A percentile compares a stretch with the other conserved stretches of the same genome.
phyloP scores from a whole-genome alignment of 2,797 vertebrate genomes.

The Scolopax rusticola region DNA sequence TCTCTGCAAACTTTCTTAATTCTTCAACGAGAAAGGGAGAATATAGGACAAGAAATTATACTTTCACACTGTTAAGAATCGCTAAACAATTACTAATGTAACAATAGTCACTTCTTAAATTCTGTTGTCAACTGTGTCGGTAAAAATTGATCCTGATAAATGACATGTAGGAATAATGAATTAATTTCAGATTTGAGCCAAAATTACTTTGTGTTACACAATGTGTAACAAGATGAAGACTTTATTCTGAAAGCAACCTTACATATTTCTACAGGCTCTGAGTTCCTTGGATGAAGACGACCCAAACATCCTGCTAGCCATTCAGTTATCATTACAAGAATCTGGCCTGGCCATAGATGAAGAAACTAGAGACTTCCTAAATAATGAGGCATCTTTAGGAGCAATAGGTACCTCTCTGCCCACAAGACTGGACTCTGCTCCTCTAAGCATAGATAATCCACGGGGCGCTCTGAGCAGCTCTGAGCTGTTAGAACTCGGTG shows the following conservation, averaged over 20 bases:
- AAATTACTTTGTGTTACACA: background rate
- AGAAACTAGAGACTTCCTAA: conserved; percentile 86
- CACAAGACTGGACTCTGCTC: conserved; percentile 87
- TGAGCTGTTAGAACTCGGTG: conserved; percentile 92
- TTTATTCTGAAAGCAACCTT: conserved; percentile 46
- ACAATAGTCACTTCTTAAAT: background rate
- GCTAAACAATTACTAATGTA: background rate
- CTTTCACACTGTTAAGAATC: background rate
- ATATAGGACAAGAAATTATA: background rate
- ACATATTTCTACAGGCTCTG: conserved; percentile 81
- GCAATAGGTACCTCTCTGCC: conserved; percentile 96
- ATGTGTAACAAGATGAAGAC: background rate
- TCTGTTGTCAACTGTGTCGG: background rate
- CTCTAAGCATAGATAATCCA: conserved; percentile 83
- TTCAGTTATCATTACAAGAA: conserved; percentile 97
- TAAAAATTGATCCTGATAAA: conserved; percentile 3
- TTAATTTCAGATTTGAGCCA: background rate
- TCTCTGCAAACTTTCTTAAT: conserved; percentile 22
- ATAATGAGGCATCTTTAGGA: conserved; percentile 89
- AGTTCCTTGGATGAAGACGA: conserved; percentile 98
- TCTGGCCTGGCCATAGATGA: conserved; percentile 86
- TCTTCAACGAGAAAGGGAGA: background rate
- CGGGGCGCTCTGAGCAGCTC: conserved; percentile 92
- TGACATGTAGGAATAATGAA: background rate
- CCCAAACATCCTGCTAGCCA: conserved; percentile 97